Conservation (phyloP, 2,797 vertebrate genomes). For the Nasua narica region DNA sequence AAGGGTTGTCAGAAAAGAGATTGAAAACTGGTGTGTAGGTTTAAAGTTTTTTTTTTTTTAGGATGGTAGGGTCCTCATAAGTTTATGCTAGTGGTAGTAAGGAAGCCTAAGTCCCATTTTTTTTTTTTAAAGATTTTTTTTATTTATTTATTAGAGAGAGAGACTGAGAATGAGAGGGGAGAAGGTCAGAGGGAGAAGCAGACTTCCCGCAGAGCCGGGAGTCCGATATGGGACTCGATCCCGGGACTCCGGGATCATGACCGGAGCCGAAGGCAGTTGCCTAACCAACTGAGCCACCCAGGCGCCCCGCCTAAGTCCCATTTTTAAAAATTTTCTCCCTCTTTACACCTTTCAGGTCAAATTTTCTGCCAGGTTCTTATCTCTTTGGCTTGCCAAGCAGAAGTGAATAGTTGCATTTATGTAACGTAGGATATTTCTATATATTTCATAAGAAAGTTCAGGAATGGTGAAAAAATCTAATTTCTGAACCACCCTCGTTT, state of each 20-base stretch:
- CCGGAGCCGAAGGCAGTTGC: too few species aligned
- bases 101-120: background rate
- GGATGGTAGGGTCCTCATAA: background rate
- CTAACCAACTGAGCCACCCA: too few species aligned
- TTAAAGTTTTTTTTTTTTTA: background rate
- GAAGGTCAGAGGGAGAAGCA: too few species aligned
- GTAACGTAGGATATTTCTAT: background rate
- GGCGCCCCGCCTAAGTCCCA: background rate
- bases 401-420: background rate
- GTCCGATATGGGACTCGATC: too few species aligned
- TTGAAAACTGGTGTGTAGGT: background rate
- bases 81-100: background rate
- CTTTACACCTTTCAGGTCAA: background rate
- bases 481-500: background rate
- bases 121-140: too few species aligned
- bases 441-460: background rate
- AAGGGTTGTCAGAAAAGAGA: constrained; percentile 3
- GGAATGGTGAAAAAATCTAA: background rate
- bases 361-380: background rate
- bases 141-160: too few species aligned
- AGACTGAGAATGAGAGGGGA: too few species aligned
- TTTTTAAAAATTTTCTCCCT: background rate
- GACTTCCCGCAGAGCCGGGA: too few species aligned
- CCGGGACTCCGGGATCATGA: too few species aligned
- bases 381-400: constrained; percentile 21